These are phyloP conservation scores for Bombus balteatus DNA, from an alignment of 1,140 invertebrate genomes.

Conservation along the genomic window DNA sequence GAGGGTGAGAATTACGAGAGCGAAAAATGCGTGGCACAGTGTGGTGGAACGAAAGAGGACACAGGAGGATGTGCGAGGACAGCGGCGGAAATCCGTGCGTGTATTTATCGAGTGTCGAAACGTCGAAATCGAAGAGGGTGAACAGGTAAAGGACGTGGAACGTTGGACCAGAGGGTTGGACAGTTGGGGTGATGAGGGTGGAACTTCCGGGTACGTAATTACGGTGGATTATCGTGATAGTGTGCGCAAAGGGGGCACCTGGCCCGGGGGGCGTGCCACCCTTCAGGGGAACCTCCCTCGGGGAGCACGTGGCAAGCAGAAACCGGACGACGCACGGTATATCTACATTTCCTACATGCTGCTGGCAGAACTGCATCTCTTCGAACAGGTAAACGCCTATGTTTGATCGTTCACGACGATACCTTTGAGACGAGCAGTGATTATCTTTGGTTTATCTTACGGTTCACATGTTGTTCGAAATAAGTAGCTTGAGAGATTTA, in stretches of 20 bases:
- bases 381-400: conserved; percentile 85
- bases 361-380: conserved; percentile 84
- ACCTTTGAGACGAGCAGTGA: background rate
- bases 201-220: conserved; percentile 65
- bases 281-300: conserved; percentile 70
- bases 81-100: conserved; percentile 35
- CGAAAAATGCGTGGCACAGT: conserved; percentile 34
- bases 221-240: conserved; percentile 78
- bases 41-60: background rate
- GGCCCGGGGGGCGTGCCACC: conserved; percentile 78
- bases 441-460: too few species aligned
- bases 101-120: conserved; percentile 34
- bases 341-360: conserved; percentile 86
- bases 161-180: background rate
- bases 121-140: conserved; percentile 32
- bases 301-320: conserved; percentile 76
- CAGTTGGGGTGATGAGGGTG: conserved; percentile 60
- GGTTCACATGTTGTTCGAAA: background rate
- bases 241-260: conserved; percentile 75
- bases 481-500: background rate
- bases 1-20: background rate
- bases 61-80: conserved; percentile 8
- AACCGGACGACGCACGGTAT: conserved; percentile 85
- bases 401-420: background rate
- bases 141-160: conserved; percentile 53